Evolutionary conservation across 2,113 vertebrate species (phyloP), one percentile per base, ranked within the genome.

Genomic region (Collichthys lucidus): DNA sequence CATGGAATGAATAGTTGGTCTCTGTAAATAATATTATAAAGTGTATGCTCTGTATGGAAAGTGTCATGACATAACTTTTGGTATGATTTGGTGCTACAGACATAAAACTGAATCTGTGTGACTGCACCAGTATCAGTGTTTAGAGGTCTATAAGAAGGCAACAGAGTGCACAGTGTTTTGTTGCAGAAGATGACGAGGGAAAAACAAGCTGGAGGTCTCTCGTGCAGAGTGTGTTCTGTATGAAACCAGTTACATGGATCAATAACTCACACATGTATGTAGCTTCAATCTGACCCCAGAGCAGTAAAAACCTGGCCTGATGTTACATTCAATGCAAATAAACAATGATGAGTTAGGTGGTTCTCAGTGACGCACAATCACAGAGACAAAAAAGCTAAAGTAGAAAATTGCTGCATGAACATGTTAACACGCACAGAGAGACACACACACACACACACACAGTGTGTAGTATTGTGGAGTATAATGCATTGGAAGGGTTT

Each of bases 401-500:
- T 83, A 84, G 44, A 84, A 87, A 90, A 91, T 86, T 80, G 31
- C 70, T 78, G 74, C 63, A 52, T 3, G 65, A 89, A 62, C 76
- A 62, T 65, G 66, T 14, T 6, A 29, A 76, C 42, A 66, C 52
- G 72, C 49, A 74, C 55, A 49, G 59, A 80, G 19, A 77, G 59
- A 67, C n/a, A 20, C 64, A 80, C 22, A 77, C 64, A 67, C n/a
- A 20, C 57, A 71, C 64, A 80, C 22, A 77, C 64, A 67, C n/a
- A 20, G 8, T 65, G 66, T 67, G 79, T 50, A 74, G 73, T 67
- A 81, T 52, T 63, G 72, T 73, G 61, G 72, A 82, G 87, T 57
- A 79, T 86, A 88, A 89, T 90, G 40, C 77, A 53, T 69, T 70
- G 53, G 69, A 59, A 82, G 55, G 76, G 53, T 77, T 90, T 84